Evolutionary conservation across 2,797 vertebrate genomes (phyloP), one percentile per base, ranked within the genome.

Genomic region (Diplodus sargus): DNA sequence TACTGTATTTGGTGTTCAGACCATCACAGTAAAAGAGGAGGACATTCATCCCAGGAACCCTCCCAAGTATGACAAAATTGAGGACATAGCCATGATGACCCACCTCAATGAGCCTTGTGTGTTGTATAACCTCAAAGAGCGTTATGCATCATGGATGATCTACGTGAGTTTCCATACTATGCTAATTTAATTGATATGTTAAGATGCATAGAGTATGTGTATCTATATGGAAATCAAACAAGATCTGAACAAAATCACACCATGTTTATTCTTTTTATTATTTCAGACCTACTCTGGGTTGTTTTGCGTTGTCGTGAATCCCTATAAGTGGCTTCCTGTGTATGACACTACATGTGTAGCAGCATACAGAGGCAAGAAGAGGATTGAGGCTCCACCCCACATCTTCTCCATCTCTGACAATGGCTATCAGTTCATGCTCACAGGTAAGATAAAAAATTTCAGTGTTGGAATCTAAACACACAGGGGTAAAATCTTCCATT

Each of bases 71-170:
- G 96, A 97, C 5, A 94, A 95, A 81, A 94, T 95, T 74, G 94
- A 95, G 87, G 94, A 95, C 91, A 95, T 95, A 94, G 94, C 91
- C 81, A 95, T 95, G 94, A 93, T 95, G 94, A 95, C 94, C 80
- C 93, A 95, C 79, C 94, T 95, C 83, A 92, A 86, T 0, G 96
- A 97, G 72, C 96, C 97, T 0, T 90, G 93, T 18, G 96, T 98
- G 94, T 78, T 97, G 94, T 97, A 95, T 89, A 97, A 97, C 94
- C 97, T 97, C 94, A 97, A 97, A 96, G 96, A 97, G 92, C 96
- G 95, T 87, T 97, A 96, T 0, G 95, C 96, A 93, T 96, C 96
- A 88, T 98, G 97, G 97, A 97, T 98, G 96, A 97, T 98, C 93
- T 97, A 97, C 0, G 96, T 97, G 76, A 94, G 96, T 78, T 57